phyloP scores from a whole-genome alignment of 1,140 invertebrate genomes.

The Gryon sp. region DNA sequence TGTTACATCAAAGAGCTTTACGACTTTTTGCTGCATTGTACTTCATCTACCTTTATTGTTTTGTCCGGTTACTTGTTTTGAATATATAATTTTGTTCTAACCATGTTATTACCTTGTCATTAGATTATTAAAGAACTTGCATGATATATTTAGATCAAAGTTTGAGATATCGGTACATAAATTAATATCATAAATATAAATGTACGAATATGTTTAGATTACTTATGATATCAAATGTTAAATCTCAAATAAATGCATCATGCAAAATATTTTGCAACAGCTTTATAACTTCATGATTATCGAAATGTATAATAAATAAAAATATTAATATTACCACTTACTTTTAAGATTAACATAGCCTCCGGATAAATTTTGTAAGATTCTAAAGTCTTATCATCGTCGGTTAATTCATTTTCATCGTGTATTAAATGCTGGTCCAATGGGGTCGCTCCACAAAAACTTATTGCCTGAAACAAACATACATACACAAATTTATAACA shows the following conservation, averaged over 20 bases:
- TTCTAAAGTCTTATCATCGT: constrained; percentile 71
- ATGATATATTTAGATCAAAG: constrained; percentile 1
- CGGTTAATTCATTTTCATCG: constrained; percentile 73
- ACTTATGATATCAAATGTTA: too few species aligned
- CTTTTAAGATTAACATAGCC: constrained; percentile 74
- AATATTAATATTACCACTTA: constrained; percentile 51
- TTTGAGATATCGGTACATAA: too few species aligned
- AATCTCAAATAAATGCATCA: too few species aligned
- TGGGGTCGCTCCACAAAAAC: constrained; percentile 72
- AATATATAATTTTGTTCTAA: constrained; percentile 37
- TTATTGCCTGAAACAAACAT: constrained; percentile 72
- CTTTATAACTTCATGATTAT: neutral
- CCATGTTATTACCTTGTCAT: constrained; percentile 32
- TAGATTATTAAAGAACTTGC: constrained; percentile 22
- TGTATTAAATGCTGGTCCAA: constrained; percentile 76
- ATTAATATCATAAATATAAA: too few species aligned
- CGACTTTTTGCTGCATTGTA: constrained; percentile 46
- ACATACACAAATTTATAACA: too few species aligned
- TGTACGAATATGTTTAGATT: too few species aligned
- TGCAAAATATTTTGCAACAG: too few species aligned
- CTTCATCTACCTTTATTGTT: constrained; percentile 49
- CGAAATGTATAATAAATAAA: constrained; percentile 4
- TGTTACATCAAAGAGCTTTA: constrained; percentile 50
- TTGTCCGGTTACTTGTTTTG: constrained; percentile 45
- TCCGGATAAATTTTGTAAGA: constrained; percentile 75